Evolutionary conservation across 1,140 invertebrate species (phyloP), one percentile per base, ranked within the genome.

Genomic region (Leptestheria dahalacensis): DNA sequence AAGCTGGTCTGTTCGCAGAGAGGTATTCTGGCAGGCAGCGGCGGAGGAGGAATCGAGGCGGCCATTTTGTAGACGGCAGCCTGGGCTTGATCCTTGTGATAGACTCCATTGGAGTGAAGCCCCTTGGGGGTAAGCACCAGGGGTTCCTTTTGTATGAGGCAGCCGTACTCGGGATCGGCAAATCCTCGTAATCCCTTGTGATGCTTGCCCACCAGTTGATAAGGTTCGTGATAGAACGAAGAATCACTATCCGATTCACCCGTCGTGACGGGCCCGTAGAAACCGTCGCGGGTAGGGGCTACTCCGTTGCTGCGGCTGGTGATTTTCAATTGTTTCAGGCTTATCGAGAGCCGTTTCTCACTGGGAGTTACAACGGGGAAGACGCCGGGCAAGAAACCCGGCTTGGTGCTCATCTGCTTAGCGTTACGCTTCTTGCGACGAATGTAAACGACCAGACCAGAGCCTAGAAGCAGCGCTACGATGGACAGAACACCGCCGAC

Each of bases 401-500:
- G 15, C 18, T 28, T 58, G 57, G 57, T 24, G n/a, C 51, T 29
- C 15, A 61, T 81, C 66, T 84, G 82, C 64, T 85, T 85, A 67
- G 84, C 82, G 33, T 83, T 74, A 57, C 74, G 70, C 64, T 84
- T 80, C 21, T 82, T 75, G 6, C 82, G 82, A 15, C 85, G 78
- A 69, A 86, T 78, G 57, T 88, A 76, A 26, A 84, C 77, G 1
- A 83, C 75, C 10, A 79, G 82, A 65, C 81, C 80, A 2, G 79
- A 81, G n/a, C 82, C 68, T 1, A 86, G 71, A 0, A 87, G 71
- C 0, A 82, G 78, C 1, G 84, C 76, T 23, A 77, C 70, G 57
- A 86, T 81, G 0, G 85, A 86, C 48, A 91, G 68, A 0, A 82
- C 81, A 0, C 86, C 87, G 55, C 86, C 87, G 23, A 88, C 82